Evolutionary conservation across 2,888 invertebrate genomes (phyloP).

Genomic region (Tenodera sinensis): DNA sequence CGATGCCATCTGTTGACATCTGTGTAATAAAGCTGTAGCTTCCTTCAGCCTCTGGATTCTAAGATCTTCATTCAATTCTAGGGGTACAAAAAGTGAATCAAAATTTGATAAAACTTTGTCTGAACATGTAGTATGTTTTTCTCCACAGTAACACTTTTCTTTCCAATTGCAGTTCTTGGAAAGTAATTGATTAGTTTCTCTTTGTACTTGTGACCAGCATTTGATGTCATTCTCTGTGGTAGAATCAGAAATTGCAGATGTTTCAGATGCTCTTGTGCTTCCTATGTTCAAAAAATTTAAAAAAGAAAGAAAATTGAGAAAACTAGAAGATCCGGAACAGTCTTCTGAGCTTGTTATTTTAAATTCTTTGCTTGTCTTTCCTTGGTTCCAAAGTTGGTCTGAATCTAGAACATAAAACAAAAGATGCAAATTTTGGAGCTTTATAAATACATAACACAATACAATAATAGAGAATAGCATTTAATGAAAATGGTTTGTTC

Average conservation of each 20-base stretch:
- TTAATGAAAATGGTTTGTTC: too few species aligned
- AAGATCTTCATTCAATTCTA: constrained; percentile 36
- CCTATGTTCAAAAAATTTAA: background rate
- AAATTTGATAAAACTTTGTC: background rate
- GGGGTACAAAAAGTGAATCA: constrained; percentile 28
- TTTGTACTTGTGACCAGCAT: background rate
- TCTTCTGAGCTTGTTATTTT: background rate
- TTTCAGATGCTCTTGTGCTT: background rate
- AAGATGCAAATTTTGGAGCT: background rate
- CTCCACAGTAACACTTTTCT: background rate
- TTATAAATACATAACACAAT: too few species aligned
- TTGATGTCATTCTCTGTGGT: background rate
- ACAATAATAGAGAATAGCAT: too few species aligned
- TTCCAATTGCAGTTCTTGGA: background rate
- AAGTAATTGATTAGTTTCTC: background rate
- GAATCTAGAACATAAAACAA: background rate
- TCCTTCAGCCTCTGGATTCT: constrained; percentile 40
- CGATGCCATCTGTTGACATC: constrained; percentile 46
- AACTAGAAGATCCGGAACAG: background rate
- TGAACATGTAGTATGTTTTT: background rate
- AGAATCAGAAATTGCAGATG: background rate
- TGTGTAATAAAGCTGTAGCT: constrained; percentile 42
- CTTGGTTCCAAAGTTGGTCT: background rate
- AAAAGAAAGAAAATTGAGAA: background rate
- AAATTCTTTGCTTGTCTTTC: background rate